Percentiles rank a stretch among this genome's conserved stretches.
These are phyloP conservation scores for Bruchidius siliquastri DNA, from an alignment of 2,888 invertebrate genomes.

Conservation along the genomic window DNA sequence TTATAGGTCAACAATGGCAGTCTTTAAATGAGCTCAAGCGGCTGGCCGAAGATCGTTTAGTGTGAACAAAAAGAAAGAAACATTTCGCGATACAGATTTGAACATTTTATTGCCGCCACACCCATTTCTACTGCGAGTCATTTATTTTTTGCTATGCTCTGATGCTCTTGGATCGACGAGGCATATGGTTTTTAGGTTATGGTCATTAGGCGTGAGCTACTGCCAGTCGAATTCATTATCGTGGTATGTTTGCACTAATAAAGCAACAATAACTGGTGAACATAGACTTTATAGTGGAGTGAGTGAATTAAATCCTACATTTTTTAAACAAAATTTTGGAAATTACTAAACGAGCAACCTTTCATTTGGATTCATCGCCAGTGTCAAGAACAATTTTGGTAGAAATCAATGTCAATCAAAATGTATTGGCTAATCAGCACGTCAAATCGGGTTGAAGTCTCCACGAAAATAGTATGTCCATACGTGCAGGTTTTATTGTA, in stretches of 20 bases:
- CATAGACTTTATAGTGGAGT: background rate
- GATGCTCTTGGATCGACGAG: background rate
- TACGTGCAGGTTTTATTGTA: too few species aligned
- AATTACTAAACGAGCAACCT: too few species aligned
- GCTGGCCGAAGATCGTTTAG: slow-evolving; percentile 1
- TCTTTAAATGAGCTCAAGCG: slow-evolving; percentile 13
- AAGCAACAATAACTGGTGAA: background rate
- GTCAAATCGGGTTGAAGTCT: too few species aligned
- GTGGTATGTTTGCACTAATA: background rate
- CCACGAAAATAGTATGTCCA: too few species aligned
- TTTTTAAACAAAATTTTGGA: too few species aligned
- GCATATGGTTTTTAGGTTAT: background rate
- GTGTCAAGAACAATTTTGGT: too few species aligned
- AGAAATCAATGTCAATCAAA: too few species aligned
- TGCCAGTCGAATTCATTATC: background rate
- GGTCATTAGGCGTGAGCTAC: background rate
- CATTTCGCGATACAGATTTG: slow-evolving; percentile 19
- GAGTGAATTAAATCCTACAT: too few species aligned
- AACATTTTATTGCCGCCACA: slow-evolving; percentile 35
- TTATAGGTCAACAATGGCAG: slow-evolving; percentile 12
- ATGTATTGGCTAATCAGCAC: too few species aligned
- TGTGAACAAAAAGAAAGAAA: background rate
- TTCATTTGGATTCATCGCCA: too few species aligned
- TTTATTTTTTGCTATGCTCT: slow-evolving; percentile 33
- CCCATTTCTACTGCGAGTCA: slow-evolving; percentile 38